Evolutionary conservation across 2,888 invertebrate species (phyloP).

Genomic region (Nyleta sp.): DNA sequence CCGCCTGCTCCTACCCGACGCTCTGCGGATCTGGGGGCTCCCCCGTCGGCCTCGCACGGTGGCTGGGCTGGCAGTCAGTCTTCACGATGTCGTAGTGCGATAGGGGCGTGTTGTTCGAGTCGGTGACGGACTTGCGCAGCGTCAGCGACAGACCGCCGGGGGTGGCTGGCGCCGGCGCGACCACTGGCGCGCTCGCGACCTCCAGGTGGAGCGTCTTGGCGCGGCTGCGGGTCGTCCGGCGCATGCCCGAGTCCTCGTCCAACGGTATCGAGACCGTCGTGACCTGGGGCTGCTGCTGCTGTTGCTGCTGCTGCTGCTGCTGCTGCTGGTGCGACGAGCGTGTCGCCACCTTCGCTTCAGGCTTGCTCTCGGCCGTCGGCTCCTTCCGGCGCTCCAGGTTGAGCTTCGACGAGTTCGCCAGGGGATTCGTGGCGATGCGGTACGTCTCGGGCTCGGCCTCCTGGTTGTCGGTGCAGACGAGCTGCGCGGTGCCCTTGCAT

Average conservation of each 20-base stretch:
- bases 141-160: slow-evolving; percentile 77
- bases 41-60: slow-evolving; percentile 70
- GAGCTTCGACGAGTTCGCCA: slow-evolving; percentile 38
- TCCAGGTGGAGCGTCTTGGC: slow-evolving; percentile 77
- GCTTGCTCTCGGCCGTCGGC: slow-evolving; percentile 25
- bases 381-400: slow-evolving; percentile 45
- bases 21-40: no score
- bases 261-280: slow-evolving; percentile 76
- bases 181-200: slow-evolving; percentile 50
- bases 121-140: slow-evolving; percentile 78
- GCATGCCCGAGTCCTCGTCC: slow-evolving; percentile 76
- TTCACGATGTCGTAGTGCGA: slow-evolving; percentile 81
- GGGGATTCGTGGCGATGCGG: slow-evolving; percentile 74
- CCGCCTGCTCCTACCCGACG: no score
- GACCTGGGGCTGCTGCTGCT: slow-evolving; percentile 69
- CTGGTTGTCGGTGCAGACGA: slow-evolving; percentile 81
- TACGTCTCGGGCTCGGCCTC: slow-evolving; percentile 76
- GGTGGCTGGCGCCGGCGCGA: slow-evolving; percentile 68
- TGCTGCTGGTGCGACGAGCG: slow-evolving; percentile 58
- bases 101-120: slow-evolving; percentile 79
- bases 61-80: slow-evolving; percentile 78
- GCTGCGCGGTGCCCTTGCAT: slow-evolving; percentile 88
- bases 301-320: no score
- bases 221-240: slow-evolving; percentile 79
- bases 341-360: slow-evolving; percentile 43